Percentiles rank a stretch among this genome's conserved stretches.
These are phyloP conservation scores for Ectemnius cavifrons DNA, from an alignment of 2,888 invertebrate genomes.

Conservation along the genomic window DNA sequence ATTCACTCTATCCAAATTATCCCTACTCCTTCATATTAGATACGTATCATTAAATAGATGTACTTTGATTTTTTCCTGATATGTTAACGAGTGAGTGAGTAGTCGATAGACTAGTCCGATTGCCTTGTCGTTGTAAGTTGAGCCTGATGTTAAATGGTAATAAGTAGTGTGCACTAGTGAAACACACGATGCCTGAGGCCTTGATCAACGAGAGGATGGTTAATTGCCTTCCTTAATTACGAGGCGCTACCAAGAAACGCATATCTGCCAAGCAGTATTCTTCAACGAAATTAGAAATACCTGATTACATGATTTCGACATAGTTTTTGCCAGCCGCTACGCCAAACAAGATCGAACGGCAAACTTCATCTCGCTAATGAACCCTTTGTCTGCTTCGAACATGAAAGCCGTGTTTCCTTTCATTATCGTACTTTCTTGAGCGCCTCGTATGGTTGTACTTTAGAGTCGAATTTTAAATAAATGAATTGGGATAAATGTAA, in stretches of 20 bases:
- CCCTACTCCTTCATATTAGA: no score
- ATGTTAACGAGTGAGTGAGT: slow-evolving; percentile 6
- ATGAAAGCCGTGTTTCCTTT: no score
- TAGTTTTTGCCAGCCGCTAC: background rate
- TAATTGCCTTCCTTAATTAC: slow-evolving; percentile 50
- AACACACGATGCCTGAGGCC: slow-evolving; percentile 11
- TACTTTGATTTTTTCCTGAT: no score
- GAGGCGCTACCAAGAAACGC: slow-evolving; percentile 26
- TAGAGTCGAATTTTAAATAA: no score
- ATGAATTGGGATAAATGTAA: no score
- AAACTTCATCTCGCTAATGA: background rate
- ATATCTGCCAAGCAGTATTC: slow-evolving; percentile 24
- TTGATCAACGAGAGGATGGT: slow-evolving; percentile 33
- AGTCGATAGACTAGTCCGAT: slow-evolving; percentile 3
- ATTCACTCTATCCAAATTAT: no score
- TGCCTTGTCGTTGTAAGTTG: slow-evolving; percentile 1
- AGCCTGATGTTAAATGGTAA: slow-evolving; percentile 26
- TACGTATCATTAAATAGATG: no score
- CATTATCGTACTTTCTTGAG: no score
- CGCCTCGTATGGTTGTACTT: no score
- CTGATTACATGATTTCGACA: slow-evolving; percentile 23
- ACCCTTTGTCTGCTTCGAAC: no score
- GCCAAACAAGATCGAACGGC: background rate
- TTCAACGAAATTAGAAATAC: slow-evolving; percentile 28
- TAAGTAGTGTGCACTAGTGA: background rate